Conservation (phyloP, 1,140 invertebrate species). For the Stenopsyche tienmushanensis region DNA sequence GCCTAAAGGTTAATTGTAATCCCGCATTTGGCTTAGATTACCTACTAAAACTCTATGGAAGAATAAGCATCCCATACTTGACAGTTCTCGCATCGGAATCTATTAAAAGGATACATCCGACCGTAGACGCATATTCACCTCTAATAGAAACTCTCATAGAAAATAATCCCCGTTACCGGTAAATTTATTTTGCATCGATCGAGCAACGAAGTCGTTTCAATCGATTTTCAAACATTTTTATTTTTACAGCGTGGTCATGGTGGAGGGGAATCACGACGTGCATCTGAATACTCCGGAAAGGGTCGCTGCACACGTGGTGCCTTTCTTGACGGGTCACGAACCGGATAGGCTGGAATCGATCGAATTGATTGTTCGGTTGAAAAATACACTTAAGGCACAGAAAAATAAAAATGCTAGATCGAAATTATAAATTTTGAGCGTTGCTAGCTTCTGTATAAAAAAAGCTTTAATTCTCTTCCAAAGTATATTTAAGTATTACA, state of each 20-base stretch:
- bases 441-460: too few species aligned
- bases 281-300: constrained; percentile 31
- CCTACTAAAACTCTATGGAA: constrained; percentile 21
- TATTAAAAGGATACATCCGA: not conserved
- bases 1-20: constrained; percentile 13
- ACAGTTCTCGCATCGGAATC: constrained; percentile 22
- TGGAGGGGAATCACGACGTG: constrained; percentile 37
- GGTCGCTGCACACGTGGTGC: constrained; percentile 13
- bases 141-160: constrained; percentile 9
- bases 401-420: not conserved
- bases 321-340: constrained; percentile 26
- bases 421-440: not conserved
- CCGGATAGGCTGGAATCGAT: not conserved
- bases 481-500: too few species aligned
- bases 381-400: not conserved
- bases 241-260: too few species aligned
- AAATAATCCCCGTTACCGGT: constrained; percentile 32
- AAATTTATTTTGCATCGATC: too few species aligned
- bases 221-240: too few species aligned
- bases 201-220: too few species aligned
- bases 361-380: not conserved
- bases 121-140: constrained; percentile 1
- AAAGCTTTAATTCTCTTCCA: too few species aligned
- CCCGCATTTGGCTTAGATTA: constrained; percentile 17
- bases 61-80: constrained; percentile 27